Percentiles rank a stretch among this genome's conserved stretches.
phyloP scores from a whole-genome alignment of 2,113 vertebrate genomes.

The Xenopus borealis region DNA sequence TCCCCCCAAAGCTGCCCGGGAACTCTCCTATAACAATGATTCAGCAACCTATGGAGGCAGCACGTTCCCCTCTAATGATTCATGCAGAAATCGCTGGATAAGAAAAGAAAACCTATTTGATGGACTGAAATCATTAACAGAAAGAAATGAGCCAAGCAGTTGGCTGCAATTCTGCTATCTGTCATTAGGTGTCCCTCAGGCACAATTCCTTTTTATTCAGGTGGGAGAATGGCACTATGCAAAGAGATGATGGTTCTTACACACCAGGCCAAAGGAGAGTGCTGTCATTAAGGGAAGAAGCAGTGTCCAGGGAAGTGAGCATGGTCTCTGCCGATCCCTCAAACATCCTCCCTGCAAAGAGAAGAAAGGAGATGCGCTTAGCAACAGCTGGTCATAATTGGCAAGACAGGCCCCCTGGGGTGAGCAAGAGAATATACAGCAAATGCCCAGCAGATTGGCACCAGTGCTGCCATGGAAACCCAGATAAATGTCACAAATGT shows the following conservation, averaged over 20 bases:
- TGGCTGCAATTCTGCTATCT: no score
- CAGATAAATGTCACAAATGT: background rate
- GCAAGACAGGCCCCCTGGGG: background rate
- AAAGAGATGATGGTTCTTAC: constrained; percentile 9
- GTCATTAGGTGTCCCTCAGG: constrained; percentile 4
- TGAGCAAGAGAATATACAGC: background rate
- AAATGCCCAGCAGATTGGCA: background rate
- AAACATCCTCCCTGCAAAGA: constrained; percentile 82
- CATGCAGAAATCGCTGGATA: no score
- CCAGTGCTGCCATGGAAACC: background rate
- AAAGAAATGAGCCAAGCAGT: no score
- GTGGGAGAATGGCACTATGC: no score
- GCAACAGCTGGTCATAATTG: background rate
- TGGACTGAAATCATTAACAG: no score
- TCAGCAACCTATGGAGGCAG: no score
- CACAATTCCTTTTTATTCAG: no score
- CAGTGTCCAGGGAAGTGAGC: constrained; percentile 86
- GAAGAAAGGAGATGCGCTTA: background rate
- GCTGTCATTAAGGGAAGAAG: constrained; percentile 75
- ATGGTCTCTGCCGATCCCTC: constrained; percentile 88
- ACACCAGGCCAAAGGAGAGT: constrained; percentile 92
- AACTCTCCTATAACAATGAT: no score
- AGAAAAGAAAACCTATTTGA: no score
- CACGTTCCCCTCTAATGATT: no score
- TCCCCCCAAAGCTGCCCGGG: no score